Base-by-base conservation (phyloP, 2,888 invertebrate species). In the Oscheius myriophilus region DNA sequence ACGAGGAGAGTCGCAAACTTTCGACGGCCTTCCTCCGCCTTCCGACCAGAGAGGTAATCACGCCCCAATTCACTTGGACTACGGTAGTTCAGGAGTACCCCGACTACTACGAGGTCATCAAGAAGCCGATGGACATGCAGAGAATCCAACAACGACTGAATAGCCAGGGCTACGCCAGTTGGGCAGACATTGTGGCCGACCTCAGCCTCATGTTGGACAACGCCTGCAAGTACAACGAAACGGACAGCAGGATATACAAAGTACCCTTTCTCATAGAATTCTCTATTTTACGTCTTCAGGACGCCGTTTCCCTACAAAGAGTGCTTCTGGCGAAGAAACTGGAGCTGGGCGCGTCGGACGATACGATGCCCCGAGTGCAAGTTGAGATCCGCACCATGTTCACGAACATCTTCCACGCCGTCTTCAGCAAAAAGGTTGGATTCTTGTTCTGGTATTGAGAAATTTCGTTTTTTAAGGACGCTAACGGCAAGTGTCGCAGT, bases 211-310 rank as follows among this genome's bases (percentile, higher is more conserved):
- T 98, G 96, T 96, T 98, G 88, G 91, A 92, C 68, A 98, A 98
- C 88, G 98, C 97, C 85, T 93, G 96, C 0, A 93, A 93, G 82
- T 98, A 94, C 88, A 98, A 98, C 87, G 97, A 98, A 88, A 94
- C 96, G 87, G 93, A 94, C 23, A 96, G 96, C 0, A 91, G 92
- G 87, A 95, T 98, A 79, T 96, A 95, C 75, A 85, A 85, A 73
- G 83, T 80, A 23, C 1, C 61, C 52, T 7, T 16, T 4, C 16
- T 62, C 18, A 16, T 16, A 14, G 6, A 25, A 64, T 26, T 55
- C n/a, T 52, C 21, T 49, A 26, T 16, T 25, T 21, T 3, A 3
- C 14, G 52, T 55, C 43, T 41, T 75, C 78, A 91, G 90, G 96
- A 97, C 88, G 95, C 96, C 0, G 89, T 97, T 79, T 92, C 94